Base-by-base conservation (phyloP, 2,113 vertebrate genomes). In the Condylura cristata region DNA sequence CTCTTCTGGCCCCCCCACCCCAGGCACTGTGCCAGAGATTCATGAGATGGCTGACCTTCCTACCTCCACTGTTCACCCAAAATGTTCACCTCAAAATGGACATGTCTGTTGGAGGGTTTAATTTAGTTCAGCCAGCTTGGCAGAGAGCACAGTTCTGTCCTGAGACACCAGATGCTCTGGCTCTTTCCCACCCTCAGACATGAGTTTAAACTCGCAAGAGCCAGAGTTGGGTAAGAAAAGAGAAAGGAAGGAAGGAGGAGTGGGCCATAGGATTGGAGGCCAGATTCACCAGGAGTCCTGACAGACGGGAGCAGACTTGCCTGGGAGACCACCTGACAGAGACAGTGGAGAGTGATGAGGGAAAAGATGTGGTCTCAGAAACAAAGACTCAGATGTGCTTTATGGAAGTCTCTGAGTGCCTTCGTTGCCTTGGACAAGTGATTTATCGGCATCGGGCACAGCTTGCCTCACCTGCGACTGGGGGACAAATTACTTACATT, bases 51-150 rank as follows among this genome's bases (percentile, higher is more conserved):
- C 24, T 0, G 7, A 41, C 48, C 26, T 46, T 39, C 30, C 12
- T n/a, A n/a, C 28, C 9, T 20, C 18, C 32, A 5, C 28, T n/a
- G 20, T 28, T 44, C 41, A 17, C 51, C 24, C 22, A n/a, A 1
- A 41, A 20, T n/a, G n/a, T 34, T 41, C 53, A 56, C 53, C 53
- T 22, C 20, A 56, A 16, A 79, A 39, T 6, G 46, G 37, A 58
- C 14, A 6, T 0, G 1, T 16, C 8, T 10, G 17, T 10, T 13
- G 48, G 6, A 18, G 28, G 20, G 26, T 44, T 8, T 28, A 22
- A 41, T 16, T 44, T 41, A 53, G 66, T n/a, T 20, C 26, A 61
- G n/a, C 11, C 7, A 48, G 20, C 26, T 48, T 0, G n/a, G 8
- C 48, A n/a, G 41, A 61, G 18, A 30, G 20, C 30, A 61, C 2